Evolutionary conservation across 2,888 invertebrate species (phyloP), one percentile per base, ranked within the genome.

Genomic region (Celastrina argiolus): DNA sequence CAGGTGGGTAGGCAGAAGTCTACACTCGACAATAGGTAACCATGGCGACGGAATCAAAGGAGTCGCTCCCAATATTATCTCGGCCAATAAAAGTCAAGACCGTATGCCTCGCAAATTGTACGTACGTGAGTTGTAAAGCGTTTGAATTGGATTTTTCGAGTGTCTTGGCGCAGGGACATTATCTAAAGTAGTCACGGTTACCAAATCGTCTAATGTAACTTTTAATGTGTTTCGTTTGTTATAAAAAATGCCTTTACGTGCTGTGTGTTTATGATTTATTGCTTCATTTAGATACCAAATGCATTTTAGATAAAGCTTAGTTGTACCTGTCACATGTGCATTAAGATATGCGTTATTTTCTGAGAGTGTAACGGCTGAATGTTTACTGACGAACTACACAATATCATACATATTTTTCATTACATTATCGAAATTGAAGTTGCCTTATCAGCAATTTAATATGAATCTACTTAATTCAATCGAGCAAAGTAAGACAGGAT

Each of bases 31-130:
- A 71, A 69, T 73, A 63, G 68, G 75, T 77, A 70, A 69, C 73
- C 71, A 74, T 76, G 69, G 73, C 66, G 69, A 76, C 73, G 69
- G 71, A 73, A 72, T 73, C 72, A 75, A 74, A 75, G 73, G 69
- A 74, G 73, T 69, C 71, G 72, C 78, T 76, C 77, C 80, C 81
- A 82, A 84, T 84, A 79, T 82, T 80, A 82, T 66, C 76, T 74
- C 81, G 80, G 80, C 78, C 82, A 78, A 84, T 86, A 84, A 85
- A 84, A 82, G 74, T 80, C 81, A 79, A 84, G 82, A 80, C 75
- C 79, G 78, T 76, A 78, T 76, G 76, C 79, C 78, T 78, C 78
- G 83, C 79, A 78, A 79, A 78, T 77, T 76, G 74, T 76, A 71
- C 67, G 71, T 73, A 76, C 75, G 75, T 75, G 76, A 71, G 69